phyloP scores from a whole-genome alignment of 2,797 vertebrate species.

The Emydoidea blandingii region DNA sequence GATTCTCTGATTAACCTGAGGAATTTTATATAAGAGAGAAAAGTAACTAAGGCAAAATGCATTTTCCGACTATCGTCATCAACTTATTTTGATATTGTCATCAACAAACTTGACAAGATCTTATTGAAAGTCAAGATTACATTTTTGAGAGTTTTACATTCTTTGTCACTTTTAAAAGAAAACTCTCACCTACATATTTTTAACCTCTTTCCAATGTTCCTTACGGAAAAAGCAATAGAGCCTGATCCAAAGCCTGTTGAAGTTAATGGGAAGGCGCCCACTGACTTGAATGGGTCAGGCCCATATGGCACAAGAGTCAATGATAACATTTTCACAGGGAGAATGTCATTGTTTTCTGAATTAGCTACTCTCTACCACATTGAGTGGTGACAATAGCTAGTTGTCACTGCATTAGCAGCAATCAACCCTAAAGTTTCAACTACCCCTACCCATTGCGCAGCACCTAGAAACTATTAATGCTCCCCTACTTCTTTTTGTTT shows the following conservation, averaged over 20 bases:
- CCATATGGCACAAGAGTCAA: neutral
- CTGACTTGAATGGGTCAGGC: neutral
- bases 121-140: slow-evolving; percentile 62
- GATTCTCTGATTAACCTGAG: slow-evolving; percentile 62
- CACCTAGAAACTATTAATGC: neutral
- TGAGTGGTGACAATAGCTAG: neutral
- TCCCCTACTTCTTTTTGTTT: neutral
- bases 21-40: slow-evolving; percentile 56
- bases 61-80: slow-evolving; percentile 68
- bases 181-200: neutral
- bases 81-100: slow-evolving; percentile 70
- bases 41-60: slow-evolving; percentile 60
- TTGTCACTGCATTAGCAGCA: neutral
- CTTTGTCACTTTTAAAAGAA: slow-evolving; percentile 30
- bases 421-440: neutral
- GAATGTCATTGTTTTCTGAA: neutral
- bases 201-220: slow-evolving; percentile 32
- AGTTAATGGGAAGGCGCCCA: neutral
- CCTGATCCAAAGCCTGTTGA: slow-evolving; percentile 1
- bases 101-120: slow-evolving; percentile 70
- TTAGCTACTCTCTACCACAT: neutral
- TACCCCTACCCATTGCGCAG: neutral
- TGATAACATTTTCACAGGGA: neutral
- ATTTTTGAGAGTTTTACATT: slow-evolving; percentile 45
- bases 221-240: slow-evolving; percentile 7